phyloP scores from a whole-genome alignment of 2,113 vertebrate genomes.

The Eretmodus cyanostictus region DNA sequence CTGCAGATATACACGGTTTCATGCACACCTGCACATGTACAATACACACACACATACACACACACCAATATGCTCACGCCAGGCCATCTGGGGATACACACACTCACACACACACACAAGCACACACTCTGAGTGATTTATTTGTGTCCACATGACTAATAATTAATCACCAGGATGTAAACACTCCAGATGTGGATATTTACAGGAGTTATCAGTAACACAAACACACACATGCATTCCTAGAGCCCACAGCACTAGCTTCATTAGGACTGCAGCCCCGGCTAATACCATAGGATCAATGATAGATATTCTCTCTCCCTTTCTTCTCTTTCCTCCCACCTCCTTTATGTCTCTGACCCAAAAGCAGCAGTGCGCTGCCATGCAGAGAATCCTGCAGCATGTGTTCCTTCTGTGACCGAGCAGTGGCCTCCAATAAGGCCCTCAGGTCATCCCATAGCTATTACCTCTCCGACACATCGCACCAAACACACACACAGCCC shows the following conservation, averaged over 20 bases:
- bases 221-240: background rate
- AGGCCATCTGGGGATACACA: slow-evolving; percentile 19
- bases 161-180: slow-evolving; percentile 48
- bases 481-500: background rate
- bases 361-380: slow-evolving; percentile 30
- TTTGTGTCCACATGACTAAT: slow-evolving; percentile 43
- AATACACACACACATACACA: background rate
- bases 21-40: background rate
- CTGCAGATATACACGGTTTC: background rate
- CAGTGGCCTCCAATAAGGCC: slow-evolving; percentile 31
- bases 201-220: slow-evolving; percentile 23
- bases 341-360: slow-evolving; percentile 44
- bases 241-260: background rate
- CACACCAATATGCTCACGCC: background rate
- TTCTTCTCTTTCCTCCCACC: background rate
- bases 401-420: slow-evolving; percentile 43
- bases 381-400: slow-evolving; percentile 18
- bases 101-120: background rate
- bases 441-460: slow-evolving; percentile 15
- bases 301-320: slow-evolving; percentile 30
- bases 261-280: slow-evolving; percentile 45
- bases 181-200: slow-evolving; percentile 39
- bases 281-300: slow-evolving; percentile 63
- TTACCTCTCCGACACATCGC: background rate
- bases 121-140: slow-evolving; percentile 22